A percentile compares a stretch with the other conserved stretches of the same genome.
These are phyloP conservation scores for Monopis laevigella DNA, from an alignment of 2,888 invertebrate species.

Conservation along the genomic window DNA sequence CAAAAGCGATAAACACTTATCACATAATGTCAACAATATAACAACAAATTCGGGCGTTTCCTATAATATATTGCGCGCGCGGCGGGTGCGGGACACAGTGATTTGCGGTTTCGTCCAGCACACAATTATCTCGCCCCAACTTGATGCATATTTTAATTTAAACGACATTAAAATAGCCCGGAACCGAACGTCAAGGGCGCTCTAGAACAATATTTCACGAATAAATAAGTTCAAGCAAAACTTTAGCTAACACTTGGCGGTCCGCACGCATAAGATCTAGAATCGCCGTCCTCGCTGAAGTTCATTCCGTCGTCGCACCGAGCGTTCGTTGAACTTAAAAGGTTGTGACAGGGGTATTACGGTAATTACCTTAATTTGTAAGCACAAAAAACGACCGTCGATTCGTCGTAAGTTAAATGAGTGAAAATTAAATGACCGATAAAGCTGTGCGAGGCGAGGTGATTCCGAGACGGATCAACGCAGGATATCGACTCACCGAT, in stretches of 20 bases:
- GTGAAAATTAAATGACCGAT: conserved; percentile 37
- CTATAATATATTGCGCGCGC: conserved; percentile 13
- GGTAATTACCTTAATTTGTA: conserved; percentile 61
- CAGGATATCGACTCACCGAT: conserved; percentile 34
- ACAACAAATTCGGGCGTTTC: conserved; percentile 10
- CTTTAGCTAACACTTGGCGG: conserved; percentile 34
- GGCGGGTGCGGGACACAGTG: conserved; percentile 24
- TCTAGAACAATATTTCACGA: conserved; percentile 44
- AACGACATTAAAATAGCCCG: conserved; percentile 55
- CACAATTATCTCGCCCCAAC: conserved; percentile 40
- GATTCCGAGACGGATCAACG: conserved; percentile 25
- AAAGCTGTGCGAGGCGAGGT: conserved; percentile 21
- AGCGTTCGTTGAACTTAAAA: conserved; percentile 59
- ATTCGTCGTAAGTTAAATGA: conserved; percentile 33
- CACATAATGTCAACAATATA: conserved; percentile 1
- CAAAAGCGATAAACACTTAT: conserved; percentile 17
- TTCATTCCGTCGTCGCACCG: conserved; percentile 29
- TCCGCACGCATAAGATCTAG: conserved; percentile 33
- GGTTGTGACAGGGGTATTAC: conserved; percentile 59
- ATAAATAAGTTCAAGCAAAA: conserved; percentile 24
- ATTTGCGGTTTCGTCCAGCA: conserved; percentile 32
- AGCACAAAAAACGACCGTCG: conserved; percentile 52
- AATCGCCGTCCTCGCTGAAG: conserved; percentile 24
- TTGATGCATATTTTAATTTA: conserved; percentile 42
- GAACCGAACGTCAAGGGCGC: conserved; percentile 47